Evolutionary conservation across 1,140 invertebrate genomes (phyloP), one percentile per base, ranked within the genome.

Genomic region (Aphelinus atriplicis): DNA sequence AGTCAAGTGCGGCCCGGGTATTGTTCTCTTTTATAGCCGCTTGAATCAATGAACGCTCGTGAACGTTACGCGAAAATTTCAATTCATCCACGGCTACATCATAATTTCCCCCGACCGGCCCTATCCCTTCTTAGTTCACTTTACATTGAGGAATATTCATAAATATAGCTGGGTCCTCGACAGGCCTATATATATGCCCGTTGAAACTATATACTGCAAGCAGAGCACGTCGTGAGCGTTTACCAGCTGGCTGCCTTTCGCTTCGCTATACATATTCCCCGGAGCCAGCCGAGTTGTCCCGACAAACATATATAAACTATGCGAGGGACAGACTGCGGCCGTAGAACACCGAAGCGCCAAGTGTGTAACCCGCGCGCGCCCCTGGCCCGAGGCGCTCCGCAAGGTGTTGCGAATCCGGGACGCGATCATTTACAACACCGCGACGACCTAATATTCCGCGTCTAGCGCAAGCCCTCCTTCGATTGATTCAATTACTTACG

Each of bases 211-310:
- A 26, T 26, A 26, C 26, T 26, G 26, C 26, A 26, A 6, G 5
- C 57, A 42, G 10, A 7, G 60, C 67, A 48, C 45, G 57, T 70
- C 48, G 42, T 3, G 47, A n/a, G 47, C 47, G 43, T 71, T 71
- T 71, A 71, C 53, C 58, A 53, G 48, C 5, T 42, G n/a, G 57
- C 10, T 53, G 68, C 47, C 58, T 70, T 62, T 53, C 58, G 3
- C 45, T 4, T 48, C 42, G 26, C 57, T 58, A 62, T 62, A 61
- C 53, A 60, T 60, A 26, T 26, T 60, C 46, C 46, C 26, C 26
- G 0, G 56, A 5, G 57, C 47, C 46, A 62, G 50, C 43, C 26
- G 26, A 26, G 26, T 26, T 26, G 26, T 47, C 48, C n/a, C 3
- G 48, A 45, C 4, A 5, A 26, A 64, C 47, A 61, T 51, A 2